Evolutionary conservation across 1,140 invertebrate species (phyloP).

Genomic region (Littorina saxatilis): DNA sequence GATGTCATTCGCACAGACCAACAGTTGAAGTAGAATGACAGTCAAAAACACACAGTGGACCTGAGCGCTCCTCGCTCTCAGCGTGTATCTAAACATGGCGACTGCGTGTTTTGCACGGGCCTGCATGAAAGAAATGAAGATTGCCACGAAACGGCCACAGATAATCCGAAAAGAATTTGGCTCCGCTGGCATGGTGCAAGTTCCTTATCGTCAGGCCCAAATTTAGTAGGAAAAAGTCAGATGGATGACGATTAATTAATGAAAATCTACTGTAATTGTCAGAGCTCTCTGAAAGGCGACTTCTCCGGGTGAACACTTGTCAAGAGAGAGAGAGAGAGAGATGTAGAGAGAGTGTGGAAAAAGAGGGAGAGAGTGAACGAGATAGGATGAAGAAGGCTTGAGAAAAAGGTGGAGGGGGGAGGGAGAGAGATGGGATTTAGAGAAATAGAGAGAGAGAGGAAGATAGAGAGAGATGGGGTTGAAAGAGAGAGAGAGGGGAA

Average conservation of each 20-base stretch:
- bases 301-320: not conserved
- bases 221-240: not conserved
- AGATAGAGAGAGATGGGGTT: not conserved
- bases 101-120: no score
- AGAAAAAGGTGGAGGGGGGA: not conserved
- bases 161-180: no score
- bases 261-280: not conserved
- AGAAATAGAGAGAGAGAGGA: not conserved
- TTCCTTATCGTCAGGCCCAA: no score
- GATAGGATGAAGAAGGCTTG: not conserved
- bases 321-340: not conserved
- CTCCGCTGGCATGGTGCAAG: no score
- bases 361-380: constrained; percentile 2
- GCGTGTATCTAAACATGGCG: not conserved
- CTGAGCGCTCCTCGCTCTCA: not conserved
- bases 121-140: no score
- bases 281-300: no score
- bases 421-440: not conserved
- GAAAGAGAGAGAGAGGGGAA: not conserved
- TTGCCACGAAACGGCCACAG: no score
- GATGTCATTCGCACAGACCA: not conserved
- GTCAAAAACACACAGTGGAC: not conserved
- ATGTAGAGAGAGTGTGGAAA: not conserved
- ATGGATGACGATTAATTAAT: not conserved
- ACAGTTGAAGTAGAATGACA: not conserved